These are phyloP conservation scores for Limosa lapponica DNA, from an alignment of 2,797 vertebrate species.

Conservation along the genomic window DNA sequence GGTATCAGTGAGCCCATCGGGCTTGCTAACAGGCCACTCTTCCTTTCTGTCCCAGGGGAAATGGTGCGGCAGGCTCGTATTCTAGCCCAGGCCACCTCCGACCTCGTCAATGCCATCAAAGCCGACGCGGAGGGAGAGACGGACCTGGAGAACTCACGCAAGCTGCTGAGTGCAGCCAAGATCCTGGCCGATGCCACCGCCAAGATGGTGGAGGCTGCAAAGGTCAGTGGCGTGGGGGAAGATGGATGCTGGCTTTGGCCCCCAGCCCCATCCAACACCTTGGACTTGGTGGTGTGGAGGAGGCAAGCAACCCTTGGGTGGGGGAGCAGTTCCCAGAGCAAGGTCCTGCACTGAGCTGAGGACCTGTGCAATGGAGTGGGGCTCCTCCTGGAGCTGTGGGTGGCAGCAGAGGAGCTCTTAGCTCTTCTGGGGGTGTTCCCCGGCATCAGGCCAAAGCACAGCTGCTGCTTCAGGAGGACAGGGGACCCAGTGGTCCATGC, in stretches of 20 bases:
- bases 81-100: constrained; percentile 95
- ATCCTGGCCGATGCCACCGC: constrained; percentile 95
- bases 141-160: constrained; percentile 95
- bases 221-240: constrained; percentile 76
- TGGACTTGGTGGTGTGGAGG: accelerated
- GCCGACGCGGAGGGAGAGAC: constrained; percentile 94
- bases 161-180: constrained; percentile 94
- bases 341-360: not conserved
- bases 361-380: not conserved
- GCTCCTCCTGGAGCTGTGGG: not conserved
- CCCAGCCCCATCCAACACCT: accelerated
- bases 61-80: constrained; percentile 99
- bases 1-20: not conserved
- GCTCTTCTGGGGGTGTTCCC: accelerated
- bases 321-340: not conserved
- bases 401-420: not conserved
- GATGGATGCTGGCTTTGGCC: not conserved
- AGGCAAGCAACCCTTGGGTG: not conserved
- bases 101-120: constrained; percentile 97
- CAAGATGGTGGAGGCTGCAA: constrained; percentile 98
- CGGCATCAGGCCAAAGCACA: not conserved
- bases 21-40: not conserved
- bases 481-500: accelerated
- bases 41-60: constrained; percentile 82
- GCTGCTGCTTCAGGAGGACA: not conserved